Percentiles rank a stretch among this genome's conserved stretches.
Conservation (phyloP, 2,797 vertebrate species). For the Danio choprae region DNA sequence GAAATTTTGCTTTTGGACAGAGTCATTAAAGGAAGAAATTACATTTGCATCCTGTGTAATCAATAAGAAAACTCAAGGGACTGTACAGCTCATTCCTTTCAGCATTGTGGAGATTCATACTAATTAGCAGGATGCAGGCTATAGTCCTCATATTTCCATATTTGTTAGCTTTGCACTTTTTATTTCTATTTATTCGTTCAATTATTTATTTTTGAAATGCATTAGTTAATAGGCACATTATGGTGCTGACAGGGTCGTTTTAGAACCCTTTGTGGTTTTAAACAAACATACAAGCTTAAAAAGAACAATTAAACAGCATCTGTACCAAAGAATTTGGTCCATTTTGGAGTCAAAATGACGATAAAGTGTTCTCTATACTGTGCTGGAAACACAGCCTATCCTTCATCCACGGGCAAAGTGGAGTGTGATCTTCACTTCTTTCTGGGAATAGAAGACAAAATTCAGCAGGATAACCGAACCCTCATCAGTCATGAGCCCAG, state of each 20-base stretch:
- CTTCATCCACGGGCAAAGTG: slow-evolving; percentile 28
- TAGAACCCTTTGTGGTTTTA: slow-evolving; percentile 8
- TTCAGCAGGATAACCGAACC: slow-evolving; percentile 40
- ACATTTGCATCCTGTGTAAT: slow-evolving; percentile 61
- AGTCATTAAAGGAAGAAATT: slow-evolving; percentile 64
- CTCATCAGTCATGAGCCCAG: slow-evolving; percentile 60
- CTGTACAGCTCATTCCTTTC: slow-evolving; percentile 48
- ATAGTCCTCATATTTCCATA: slow-evolving; percentile 41
- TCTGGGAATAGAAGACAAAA: slow-evolving; percentile 36
- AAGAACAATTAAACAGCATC: slow-evolving; percentile 20
- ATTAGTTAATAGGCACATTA: slow-evolving; percentile 26
- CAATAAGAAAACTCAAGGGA: slow-evolving; percentile 59
- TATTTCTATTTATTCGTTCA: slow-evolving; percentile 37
- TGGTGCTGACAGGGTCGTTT: slow-evolving; percentile 26
- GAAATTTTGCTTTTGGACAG: slow-evolving; percentile 61
- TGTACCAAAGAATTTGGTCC: neutral
- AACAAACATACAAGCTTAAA: neutral
- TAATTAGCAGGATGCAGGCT: slow-evolving; percentile 57
- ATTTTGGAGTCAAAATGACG: slow-evolving; percentile 1
- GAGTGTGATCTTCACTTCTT: slow-evolving; percentile 43
- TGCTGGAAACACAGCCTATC: slow-evolving; percentile 20
- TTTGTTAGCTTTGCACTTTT: slow-evolving; percentile 39
- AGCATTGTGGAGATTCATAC: slow-evolving; percentile 54
- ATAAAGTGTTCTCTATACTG: slow-evolving; percentile 18
- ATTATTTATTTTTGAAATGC: slow-evolving; percentile 18